phyloP scores from a whole-genome alignment of 2,888 invertebrate species.

The Ptychoptera albimana region DNA sequence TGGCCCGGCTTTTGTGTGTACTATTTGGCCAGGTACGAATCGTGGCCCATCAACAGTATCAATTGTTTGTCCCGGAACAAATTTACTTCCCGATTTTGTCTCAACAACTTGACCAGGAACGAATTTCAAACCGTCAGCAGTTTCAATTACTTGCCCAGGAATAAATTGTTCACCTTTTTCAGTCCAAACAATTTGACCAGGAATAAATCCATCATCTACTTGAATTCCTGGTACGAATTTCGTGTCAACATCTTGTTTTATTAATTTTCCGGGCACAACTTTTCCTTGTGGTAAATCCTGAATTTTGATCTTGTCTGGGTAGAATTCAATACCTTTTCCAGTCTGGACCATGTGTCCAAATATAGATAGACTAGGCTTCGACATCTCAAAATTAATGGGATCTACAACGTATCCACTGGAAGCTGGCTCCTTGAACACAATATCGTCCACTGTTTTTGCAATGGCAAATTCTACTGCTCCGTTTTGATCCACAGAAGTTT shows the following conservation, averaged over 20 bases:
- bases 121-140: constrained; percentile 49
- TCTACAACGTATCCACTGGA: constrained; percentile 41
- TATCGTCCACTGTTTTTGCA: constrained; percentile 39
- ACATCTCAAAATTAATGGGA: constrained; percentile 35
- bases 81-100: constrained; percentile 49
- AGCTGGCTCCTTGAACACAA: constrained; percentile 36
- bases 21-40: constrained; percentile 65
- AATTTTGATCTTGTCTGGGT: constrained; percentile 26
- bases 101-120: constrained; percentile 62
- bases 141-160: constrained; percentile 56
- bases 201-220: constrained; percentile 48
- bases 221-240: constrained; percentile 53
- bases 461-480: constrained; percentile 41
- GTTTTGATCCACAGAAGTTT: constrained; percentile 33
- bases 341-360: constrained; percentile 54
- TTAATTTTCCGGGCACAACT: constrained; percentile 45
- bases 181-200: constrained; percentile 51
- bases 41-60: constrained; percentile 52
- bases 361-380: constrained; percentile 37
- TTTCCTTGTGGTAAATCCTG: constrained; percentile 40
- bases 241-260: constrained; percentile 42
- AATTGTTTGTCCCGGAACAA: constrained; percentile 59
- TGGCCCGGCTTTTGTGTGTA: constrained; percentile 56
- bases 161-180: constrained; percentile 55
- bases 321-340: constrained; percentile 46